These are phyloP conservation scores for Drosophila kurseongensis DNA, from an alignment of 1,140 invertebrate species.

Conservation along the genomic window DNA sequence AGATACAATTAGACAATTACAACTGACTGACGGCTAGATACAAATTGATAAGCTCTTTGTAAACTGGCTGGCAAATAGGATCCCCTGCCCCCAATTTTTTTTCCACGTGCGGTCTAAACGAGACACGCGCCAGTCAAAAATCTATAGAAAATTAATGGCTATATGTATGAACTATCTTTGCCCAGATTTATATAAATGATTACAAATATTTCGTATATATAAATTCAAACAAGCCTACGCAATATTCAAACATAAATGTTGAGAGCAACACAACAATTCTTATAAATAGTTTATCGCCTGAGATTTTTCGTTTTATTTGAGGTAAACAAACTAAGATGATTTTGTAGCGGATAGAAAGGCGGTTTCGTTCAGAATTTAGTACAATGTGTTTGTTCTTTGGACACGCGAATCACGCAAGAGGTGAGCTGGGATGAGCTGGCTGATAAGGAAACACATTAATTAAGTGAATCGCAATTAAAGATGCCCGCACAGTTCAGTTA, in stretches of 20 bases:
- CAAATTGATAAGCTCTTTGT: conserved; percentile 35
- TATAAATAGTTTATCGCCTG: background rate
- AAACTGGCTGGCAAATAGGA: background rate
- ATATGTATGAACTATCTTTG: background rate
- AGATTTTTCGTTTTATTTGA: conserved; percentile 1
- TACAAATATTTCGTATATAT: conserved; percentile 10
- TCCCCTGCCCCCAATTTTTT: background rate
- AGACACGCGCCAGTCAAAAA: conserved; percentile 20
- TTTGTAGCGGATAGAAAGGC: background rate
- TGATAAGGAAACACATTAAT: conserved; percentile 23
- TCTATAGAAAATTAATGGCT: background rate
- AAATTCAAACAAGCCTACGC: conserved; percentile 3
- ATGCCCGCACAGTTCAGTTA: conserved; percentile 20
- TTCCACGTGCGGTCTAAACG: conserved; percentile 22
- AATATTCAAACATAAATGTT: background rate
- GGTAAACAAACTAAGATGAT: conserved; percentile 26
- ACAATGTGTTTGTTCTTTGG: conserved; percentile 19
- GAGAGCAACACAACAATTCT: too few relatives aligned
- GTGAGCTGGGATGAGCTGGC: conserved; percentile 27
- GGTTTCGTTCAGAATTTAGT: background rate
- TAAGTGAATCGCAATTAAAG: background rate
- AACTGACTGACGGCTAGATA: conserved; percentile 18
- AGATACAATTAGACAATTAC: conserved; percentile 43
- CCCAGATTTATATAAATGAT: conserved; percentile 22
- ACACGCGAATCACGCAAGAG: conserved; percentile 37